phyloP scores from a whole-genome alignment of 2,113 vertebrate species.

The Myotis yumanensis region DNA sequence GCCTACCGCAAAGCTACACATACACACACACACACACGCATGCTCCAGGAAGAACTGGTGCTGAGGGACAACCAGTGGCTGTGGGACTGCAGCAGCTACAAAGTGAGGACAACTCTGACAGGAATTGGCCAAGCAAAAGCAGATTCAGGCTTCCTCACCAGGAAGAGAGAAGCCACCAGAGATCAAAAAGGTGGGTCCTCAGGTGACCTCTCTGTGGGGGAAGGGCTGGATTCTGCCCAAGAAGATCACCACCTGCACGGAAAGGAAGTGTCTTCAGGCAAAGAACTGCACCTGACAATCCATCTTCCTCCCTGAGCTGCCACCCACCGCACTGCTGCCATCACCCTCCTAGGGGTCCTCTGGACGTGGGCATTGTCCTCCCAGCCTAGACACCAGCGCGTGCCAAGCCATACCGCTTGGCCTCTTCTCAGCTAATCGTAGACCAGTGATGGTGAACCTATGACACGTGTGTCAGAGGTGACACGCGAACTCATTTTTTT shows the following conservation, averaged over 20 bases:
- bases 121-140: not conserved
- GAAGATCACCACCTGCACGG: not conserved
- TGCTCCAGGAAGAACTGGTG: not conserved
- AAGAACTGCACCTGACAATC: not conserved
- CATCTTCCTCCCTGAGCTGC: not conserved
- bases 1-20: not conserved
- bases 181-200: not conserved
- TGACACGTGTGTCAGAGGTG: no score
- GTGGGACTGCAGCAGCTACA: not conserved
- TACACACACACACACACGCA: no score
- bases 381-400: not conserved
- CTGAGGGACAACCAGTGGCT: not conserved
- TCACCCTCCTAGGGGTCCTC: not conserved
- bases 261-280: not conserved
- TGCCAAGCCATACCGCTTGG: not conserved
- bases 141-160: not conserved
- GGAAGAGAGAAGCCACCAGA: not conserved
- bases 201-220: not conserved
- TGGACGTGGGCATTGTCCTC: not conserved
- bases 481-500: no score
- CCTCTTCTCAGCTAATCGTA: not conserved
- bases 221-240: not conserved
- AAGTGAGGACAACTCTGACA: not conserved
- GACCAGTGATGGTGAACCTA: not conserved
- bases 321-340: not conserved